Conservation (phyloP, 2,888 invertebrate species). For the Dorcus parallelipipedus region DNA sequence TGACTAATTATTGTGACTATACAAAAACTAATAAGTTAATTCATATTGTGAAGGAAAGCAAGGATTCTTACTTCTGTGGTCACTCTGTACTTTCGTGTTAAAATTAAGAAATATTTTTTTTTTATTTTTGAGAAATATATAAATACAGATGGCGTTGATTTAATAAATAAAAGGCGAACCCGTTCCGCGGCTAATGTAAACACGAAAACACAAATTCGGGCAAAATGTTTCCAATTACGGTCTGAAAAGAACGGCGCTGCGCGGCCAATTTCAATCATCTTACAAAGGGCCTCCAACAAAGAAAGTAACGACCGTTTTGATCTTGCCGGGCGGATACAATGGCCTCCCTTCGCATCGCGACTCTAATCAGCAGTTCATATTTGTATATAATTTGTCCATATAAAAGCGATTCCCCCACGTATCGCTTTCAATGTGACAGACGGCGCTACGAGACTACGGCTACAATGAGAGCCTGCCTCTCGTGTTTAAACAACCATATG, state of each 20-base stretch:
- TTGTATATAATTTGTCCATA: slow-evolving; percentile 52
- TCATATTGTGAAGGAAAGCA: no score
- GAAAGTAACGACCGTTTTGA: slow-evolving; percentile 10
- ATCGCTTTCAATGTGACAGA: slow-evolving; percentile 47
- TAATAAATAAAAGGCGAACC: no score
- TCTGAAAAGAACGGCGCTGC: slow-evolving; percentile 8
- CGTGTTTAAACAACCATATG: slow-evolving; percentile 18
- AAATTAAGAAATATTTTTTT: no score
- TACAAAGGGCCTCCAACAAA: slow-evolving; percentile 19
- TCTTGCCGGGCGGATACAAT: slow-evolving; percentile 24
- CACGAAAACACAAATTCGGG: no score
- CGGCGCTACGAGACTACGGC: slow-evolving; percentile 20
- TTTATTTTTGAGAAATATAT: no score
- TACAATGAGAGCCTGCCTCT: slow-evolving; percentile 6
- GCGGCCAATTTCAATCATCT: slow-evolving; percentile 19
- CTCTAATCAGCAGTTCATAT: slow-evolving; percentile 50
- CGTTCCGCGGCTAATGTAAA: no score
- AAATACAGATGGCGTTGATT: no score
- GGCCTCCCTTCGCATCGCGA: slow-evolving; percentile 20
- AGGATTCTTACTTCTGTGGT: no score
- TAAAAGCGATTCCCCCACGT: slow-evolving; percentile 46
- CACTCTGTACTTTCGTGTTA: no score
- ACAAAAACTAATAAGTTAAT: no score
- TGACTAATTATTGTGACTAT: no score
- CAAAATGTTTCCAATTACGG: slow-evolving; percentile 6